phyloP scores from a whole-genome alignment of 2,797 vertebrate genomes.

The Notamacropus eugenii region DNA sequence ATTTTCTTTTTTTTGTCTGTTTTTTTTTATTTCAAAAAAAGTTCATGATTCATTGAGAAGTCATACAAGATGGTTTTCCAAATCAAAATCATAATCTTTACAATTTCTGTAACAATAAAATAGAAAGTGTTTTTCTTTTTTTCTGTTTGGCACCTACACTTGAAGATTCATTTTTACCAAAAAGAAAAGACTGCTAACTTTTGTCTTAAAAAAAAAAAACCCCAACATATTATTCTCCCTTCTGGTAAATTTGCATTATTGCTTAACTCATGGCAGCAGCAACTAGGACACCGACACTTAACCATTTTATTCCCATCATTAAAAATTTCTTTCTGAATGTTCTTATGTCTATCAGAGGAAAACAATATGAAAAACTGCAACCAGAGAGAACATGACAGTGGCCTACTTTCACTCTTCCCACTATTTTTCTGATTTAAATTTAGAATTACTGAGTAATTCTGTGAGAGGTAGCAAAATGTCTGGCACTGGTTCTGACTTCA shows the following conservation, averaged over 20 bases:
- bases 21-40: constrained; percentile 62
- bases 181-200: constrained; percentile 27
- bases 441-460: constrained; percentile 44
- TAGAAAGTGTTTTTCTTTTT: constrained; percentile 21
- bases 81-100: constrained; percentile 41
- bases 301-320: neutral
- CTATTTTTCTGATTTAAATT: constrained; percentile 54
- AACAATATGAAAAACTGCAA: constrained; percentile 60
- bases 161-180: constrained; percentile 57
- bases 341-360: constrained; percentile 62
- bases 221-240: neutral
- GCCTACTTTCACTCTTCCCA: constrained; percentile 57
- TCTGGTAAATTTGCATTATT: neutral
- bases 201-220: constrained; percentile 23
- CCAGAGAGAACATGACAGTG: constrained; percentile 52
- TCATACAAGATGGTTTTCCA: constrained; percentile 65
- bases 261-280: constrained; percentile 6
- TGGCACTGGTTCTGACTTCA: constrained; percentile 63
- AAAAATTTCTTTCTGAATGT: constrained; percentile 49
- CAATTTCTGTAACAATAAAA: constrained; percentile 65
- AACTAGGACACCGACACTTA: neutral
- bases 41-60: constrained; percentile 73
- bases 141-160: constrained; percentile 78
- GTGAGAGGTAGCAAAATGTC: constrained; percentile 77
- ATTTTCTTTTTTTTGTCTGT: constrained; percentile 38